Percentiles rank a stretch among this genome's conserved stretches.
Evolutionary conservation across 1,140 invertebrate species (phyloP).

Genomic region (Philopotamus ludificatus): DNA sequence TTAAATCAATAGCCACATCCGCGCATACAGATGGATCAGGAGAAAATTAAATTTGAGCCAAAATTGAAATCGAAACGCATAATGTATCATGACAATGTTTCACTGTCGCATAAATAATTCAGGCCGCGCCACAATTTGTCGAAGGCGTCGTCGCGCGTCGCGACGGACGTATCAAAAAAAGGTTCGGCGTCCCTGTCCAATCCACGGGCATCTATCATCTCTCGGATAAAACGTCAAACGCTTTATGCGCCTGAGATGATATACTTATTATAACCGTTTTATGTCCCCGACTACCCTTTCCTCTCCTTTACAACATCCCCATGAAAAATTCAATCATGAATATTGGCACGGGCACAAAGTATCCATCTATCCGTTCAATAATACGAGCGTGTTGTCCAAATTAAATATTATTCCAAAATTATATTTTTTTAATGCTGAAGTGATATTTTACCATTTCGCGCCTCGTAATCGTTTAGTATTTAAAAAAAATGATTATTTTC

Average conservation of each 20-base stretch:
- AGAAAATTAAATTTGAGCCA: too few relatives aligned
- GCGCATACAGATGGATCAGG: too few relatives aligned
- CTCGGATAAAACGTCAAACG: slow-evolving; percentile 42
- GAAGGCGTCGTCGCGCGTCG: slow-evolving; percentile 13
- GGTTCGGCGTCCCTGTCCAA: slow-evolving; percentile 29
- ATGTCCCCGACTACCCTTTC: slow-evolving; percentile 37
- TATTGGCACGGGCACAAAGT: slow-evolving; percentile 31
- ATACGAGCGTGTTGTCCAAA: background rate
- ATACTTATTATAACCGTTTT: slow-evolving; percentile 41
- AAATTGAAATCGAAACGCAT: too few relatives aligned
- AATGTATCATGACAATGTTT: slow-evolving; percentile 5
- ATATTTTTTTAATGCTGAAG: slow-evolving; percentile 13
- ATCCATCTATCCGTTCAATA: background rate
- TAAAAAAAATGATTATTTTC: too few relatives aligned
- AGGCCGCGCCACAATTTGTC: slow-evolving; percentile 9
- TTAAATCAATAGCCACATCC: too few relatives aligned
- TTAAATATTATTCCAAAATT: slow-evolving; percentile 14
- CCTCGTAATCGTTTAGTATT: too few relatives aligned
- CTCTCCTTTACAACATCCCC: slow-evolving; percentile 30
- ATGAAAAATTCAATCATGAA: slow-evolving; percentile 43
- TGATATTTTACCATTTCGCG: too few relatives aligned
- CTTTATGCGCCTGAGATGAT: slow-evolving; percentile 38
- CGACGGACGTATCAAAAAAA: slow-evolving; percentile 18
- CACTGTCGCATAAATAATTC: slow-evolving; percentile 22
- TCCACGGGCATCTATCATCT: slow-evolving; percentile 42